phyloP scores from a whole-genome alignment of 2,113 vertebrate genomes.

The Microcebus jonahi region DNA sequence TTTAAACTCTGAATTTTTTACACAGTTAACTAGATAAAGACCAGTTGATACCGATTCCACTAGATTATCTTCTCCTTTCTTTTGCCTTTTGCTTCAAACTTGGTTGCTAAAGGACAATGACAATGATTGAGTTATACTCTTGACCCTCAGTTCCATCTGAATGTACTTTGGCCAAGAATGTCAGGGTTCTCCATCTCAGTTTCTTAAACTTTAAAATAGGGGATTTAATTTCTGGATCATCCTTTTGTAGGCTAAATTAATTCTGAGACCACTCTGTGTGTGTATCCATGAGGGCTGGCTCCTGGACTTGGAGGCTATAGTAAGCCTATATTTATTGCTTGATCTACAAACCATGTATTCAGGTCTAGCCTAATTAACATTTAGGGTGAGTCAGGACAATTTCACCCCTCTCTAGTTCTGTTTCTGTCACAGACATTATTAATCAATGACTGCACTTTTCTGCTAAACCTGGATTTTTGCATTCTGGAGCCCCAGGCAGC shows the following conservation, averaged over 20 bases:
- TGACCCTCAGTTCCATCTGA: not conserved
- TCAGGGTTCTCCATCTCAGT: not conserved
- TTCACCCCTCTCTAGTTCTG: not conserved
- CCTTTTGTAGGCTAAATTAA: not conserved
- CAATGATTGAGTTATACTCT: not conserved
- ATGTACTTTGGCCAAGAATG: not conserved
- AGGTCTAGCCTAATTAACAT: not conserved
- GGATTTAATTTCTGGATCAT: not conserved
- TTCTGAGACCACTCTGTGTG: not conserved
- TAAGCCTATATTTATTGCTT: not conserved
- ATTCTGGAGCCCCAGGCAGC: not conserved
- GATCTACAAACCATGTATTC: not conserved
- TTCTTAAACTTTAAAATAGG: conserved; percentile 4
- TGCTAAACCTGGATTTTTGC: not conserved
- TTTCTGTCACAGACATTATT: not conserved
- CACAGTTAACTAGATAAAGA: not conserved
- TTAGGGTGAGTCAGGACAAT: not conserved
- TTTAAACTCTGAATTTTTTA: not conserved
- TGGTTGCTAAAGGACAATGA: not conserved
- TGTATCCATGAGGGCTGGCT: not conserved
- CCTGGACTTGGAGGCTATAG: not conserved
- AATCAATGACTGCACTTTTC: not conserved
- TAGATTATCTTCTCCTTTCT: fast-evolving
- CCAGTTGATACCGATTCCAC: not conserved
- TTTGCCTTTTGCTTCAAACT: not conserved